Conservation (phyloP, 2,797 vertebrate species). For the Hoplostethus atlanticus region DNA sequence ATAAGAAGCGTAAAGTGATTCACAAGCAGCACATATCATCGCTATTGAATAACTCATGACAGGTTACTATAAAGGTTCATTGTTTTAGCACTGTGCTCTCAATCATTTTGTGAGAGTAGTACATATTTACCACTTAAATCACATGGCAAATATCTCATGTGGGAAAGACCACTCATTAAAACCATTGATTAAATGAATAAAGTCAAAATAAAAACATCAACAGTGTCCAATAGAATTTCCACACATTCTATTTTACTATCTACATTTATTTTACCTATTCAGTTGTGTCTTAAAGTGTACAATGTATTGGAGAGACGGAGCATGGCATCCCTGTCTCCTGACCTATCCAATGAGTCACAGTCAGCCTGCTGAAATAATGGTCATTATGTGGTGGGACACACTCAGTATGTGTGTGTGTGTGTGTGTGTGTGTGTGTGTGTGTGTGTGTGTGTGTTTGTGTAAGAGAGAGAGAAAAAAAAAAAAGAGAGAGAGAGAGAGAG, state of each 20-base stretch:
- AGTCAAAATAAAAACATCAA: too few species aligned
- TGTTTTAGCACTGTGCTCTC: too few species aligned
- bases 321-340: conserved; percentile 46
- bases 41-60: too few species aligned
- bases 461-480: conserved; percentile 29
- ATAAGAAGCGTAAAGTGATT: too few species aligned
- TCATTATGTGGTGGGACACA: conserved; percentile 58
- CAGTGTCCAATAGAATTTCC: too few species aligned
- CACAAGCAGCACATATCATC: too few species aligned
- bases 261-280: not conserved
- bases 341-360: conserved; percentile 64
- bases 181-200: too few species aligned
- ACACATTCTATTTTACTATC: not conserved
- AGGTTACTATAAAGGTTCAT: too few species aligned
- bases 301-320: conserved; percentile 36
- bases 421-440: conserved; percentile 8
- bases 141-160: too few species aligned
- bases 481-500: conserved; percentile 28
- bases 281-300: conserved; percentile 10
- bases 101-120: too few species aligned
- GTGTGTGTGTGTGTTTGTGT: not conserved
- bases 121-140: too few species aligned
- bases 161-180: too few species aligned
- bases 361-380: conserved; percentile 56
- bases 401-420: conserved; percentile 30